Evolutionary conservation across 92 coral and sea anemone genomes (phyloP), one percentile per base, ranked within the genome.

Genomic region (Chrysogorgia sp.): DNA sequence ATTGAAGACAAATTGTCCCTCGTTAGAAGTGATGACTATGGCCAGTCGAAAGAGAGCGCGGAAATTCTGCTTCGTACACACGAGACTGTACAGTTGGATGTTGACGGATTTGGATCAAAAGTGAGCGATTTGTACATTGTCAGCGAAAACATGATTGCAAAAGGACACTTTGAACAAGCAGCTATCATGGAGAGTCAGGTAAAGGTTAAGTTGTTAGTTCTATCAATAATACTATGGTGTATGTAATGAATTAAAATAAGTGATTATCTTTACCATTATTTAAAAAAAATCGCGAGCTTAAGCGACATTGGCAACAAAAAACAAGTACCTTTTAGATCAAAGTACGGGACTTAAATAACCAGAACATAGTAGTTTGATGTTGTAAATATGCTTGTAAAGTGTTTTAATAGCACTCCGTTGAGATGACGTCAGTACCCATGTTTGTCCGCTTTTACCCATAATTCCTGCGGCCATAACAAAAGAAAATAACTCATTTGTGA

Each of bases 11-110:
- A 89, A 56, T 82, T 93, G 41, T 92, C 90, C 1, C 81, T 86
- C 19, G 97, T 89, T 35, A 91, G 92, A 17, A 91, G 91, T 68
- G 86, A 88, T 56, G 97, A 93, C 76, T 93, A 79, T 59, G 97
- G 97, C 29, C 96, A 96, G 34, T 96, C 89, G 52, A 92, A 91
- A 65, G 86, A 96, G 37, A 89, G 92, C 62, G 92, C 97, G 34
- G 89, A 93, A 82, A 74, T 91, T 52, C 85, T 93, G 61, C 82
- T 93, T 30, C 92, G 96, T 47, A 86, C 83, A 45, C 97, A 93
- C 52, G 97, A 93, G 74, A 82, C 96, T 19, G 71, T 93, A 43
- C 87, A 89, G 31, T 84, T 93, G 48, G 97, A 93, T 58, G 81
- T 93, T 12, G 93, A 91, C 28, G 86, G 85, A 47, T 86, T 83